Evolutionary conservation across 2,113 vertebrate species (phyloP), one percentile per base, ranked within the genome.

Genomic region (Catharus fuscescens): DNA sequence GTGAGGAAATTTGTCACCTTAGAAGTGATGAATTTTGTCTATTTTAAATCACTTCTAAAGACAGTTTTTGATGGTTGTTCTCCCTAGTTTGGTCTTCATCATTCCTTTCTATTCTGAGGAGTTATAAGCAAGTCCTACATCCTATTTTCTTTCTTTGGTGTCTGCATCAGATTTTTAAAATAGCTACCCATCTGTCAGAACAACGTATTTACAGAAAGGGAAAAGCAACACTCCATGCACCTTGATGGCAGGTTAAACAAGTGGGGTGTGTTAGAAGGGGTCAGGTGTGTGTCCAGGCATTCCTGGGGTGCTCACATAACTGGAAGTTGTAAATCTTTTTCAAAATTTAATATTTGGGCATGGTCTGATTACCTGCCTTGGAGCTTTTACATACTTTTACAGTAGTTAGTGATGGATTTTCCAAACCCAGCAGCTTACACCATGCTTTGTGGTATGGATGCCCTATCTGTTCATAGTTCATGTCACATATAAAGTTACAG

Each of bases 161-260:
- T 66, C 34, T 83, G 19, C n/a, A 80, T 70, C 38, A 38, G 67
- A 42, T 80, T 42, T 42, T 88, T 73, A 16, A 91, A 88, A 66
- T 19, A 53, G 32, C 19, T 77, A 13, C 36, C 81, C 77, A 72
- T 9, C 24, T 90, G 10, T 72, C 28, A 66, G 60, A 91, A 18
- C 21, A 65, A 1, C 15, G 4, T 45, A 5, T 52, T 76, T 67
- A 48, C 8, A 60, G 34, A 76, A 15, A 4, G 36, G 10, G 23
- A 14, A 72, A 73, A 80, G 64, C 54, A 86, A 34, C 24, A 21
- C 6, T 8, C 10, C 0, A 0, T 64, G 57, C 18, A 19, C 40
- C 57, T 26, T 71, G 31, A 40, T 90, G 50, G n/a, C 19, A 32
- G 14, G 10, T 40, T 92, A 70, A 77, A 88, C 9, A 57, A 57